Base-by-base conservation (phyloP, 1,140 invertebrate species). In the Dufourea novaeangliae region DNA sequence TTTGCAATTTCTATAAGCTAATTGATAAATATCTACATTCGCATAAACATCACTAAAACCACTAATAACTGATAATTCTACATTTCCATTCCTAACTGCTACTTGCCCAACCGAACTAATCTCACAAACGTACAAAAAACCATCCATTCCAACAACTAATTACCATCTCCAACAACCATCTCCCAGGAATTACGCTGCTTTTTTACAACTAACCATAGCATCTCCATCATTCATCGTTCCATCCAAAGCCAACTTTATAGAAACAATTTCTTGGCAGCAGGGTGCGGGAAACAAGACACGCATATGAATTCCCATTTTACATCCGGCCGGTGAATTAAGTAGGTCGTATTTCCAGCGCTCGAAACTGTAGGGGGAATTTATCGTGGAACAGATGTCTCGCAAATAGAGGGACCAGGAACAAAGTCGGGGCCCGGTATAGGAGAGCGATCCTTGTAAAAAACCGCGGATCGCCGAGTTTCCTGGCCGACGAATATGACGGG, bases 291-390 rank as follows among this genome's bases (percentile, higher is more conserved):
- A 37, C 41, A 22, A 20, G 56, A 17, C 27, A 61, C 57, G 29
- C 41, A 46, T 64, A 73, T 64, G 41, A 64, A 64, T 64, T 73
- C 17, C 57, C 27, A 29, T 57, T 73, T 74, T 66, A 54, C 61
- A 66, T 66, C 14, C 32, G 1, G 17, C 2, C 29, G 1, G 52
- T 29, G 46, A 66, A 66, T 74, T 63, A 74, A 56, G 37, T 57
- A 56, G n/a, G n/a, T 17, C 37, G 64, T 67, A 75, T 57, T 56
- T 75, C 7, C 63, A 54, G 5, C 20, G 17, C 10, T n/a, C n/a
- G 27, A 37, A 25, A 29, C 17, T n/a, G 8, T 6, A 22, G 20
- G 50, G 37, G 59, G 7, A 54, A 64, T 64, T 64, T 29, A 73
- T 73, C 34, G 61, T 7, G 34, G 41, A 71, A 46, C 52, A 64